phyloP scores from a whole-genome alignment of 1,140 invertebrate species.

The Apis dorsata region DNA sequence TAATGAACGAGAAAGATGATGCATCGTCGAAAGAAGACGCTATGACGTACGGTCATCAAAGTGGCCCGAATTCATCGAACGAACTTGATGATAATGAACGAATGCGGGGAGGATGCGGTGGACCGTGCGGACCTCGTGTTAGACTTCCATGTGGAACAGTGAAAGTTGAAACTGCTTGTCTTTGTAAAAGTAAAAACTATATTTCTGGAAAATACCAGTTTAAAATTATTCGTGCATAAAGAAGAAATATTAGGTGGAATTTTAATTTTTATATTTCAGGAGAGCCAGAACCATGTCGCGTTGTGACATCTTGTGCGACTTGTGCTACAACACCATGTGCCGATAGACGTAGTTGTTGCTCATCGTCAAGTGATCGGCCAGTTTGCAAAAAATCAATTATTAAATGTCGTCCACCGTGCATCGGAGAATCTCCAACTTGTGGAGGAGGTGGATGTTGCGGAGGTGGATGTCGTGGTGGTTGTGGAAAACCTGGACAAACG shows the following conservation, averaged over 20 bases:
- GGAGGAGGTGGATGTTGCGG: conserved; percentile 69
- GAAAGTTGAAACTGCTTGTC: conserved; percentile 20
- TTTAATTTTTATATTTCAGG: not conserved
- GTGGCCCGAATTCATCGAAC: conserved; percentile 6
- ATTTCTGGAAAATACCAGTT: not conserved
- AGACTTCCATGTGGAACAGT: conserved; percentile 34
- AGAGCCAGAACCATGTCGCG: conserved; percentile 44
- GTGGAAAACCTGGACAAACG: conserved; percentile 66
- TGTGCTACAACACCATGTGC: conserved; percentile 41
- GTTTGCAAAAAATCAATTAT: conserved; percentile 55
- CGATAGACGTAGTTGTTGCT: conserved; percentile 53
- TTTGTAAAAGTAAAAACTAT: conserved; percentile 19
- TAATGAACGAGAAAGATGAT: conserved; percentile 56
- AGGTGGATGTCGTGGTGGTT: conserved; percentile 68
- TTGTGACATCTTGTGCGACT: conserved; percentile 3
- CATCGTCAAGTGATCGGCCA: conserved; percentile 45
- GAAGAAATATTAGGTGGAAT: not conserved
- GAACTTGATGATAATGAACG: conserved; percentile 60
- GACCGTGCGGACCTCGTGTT: conserved; percentile 55
- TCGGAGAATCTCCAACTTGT: conserved; percentile 53
- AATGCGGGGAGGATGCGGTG: conserved; percentile 67
- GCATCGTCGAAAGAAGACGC: conserved; percentile 38
- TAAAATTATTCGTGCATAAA: not conserved
- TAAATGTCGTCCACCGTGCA: conserved; percentile 60
- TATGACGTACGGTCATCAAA: conserved; percentile 26